Evolutionary conservation across 2,113 vertebrate genomes (phyloP).

Genomic region (Catharus bicknelli): DNA sequence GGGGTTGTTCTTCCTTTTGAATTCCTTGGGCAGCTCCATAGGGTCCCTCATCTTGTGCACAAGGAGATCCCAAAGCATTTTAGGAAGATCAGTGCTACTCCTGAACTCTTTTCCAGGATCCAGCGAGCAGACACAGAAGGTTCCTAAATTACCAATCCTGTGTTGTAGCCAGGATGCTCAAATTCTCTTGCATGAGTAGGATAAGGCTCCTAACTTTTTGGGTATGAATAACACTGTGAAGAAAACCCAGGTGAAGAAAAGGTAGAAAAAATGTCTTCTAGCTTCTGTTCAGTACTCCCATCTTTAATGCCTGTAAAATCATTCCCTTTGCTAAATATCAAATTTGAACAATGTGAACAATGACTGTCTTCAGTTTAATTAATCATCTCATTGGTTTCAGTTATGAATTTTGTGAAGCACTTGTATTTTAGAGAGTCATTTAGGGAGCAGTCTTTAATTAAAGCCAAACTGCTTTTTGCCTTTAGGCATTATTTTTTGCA

Average conservation of each 20-base stretch:
- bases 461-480: slow-evolving; percentile 15
- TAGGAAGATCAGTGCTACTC: neutral
- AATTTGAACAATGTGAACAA: neutral
- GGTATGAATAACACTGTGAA: neutral
- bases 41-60: neutral
- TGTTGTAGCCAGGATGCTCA: neutral
- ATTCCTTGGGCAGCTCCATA: neutral
- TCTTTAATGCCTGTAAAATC: neutral
- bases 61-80: neutral
- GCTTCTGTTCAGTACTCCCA: neutral
- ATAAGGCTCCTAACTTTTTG: neutral
- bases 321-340: neutral
- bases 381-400: neutral
- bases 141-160: neutral
- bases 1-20: neutral
- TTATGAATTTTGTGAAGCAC: slow-evolving; percentile 34
- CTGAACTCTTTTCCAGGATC: neutral
- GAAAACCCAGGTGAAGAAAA: neutral
- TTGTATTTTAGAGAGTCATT: slow-evolving; percentile 20
- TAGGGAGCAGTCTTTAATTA: slow-evolving; percentile 49
- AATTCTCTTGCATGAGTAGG: neutral
- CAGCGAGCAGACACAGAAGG: rapidly evolving
- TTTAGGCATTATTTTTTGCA: slow-evolving; percentile 1
- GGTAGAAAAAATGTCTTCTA: neutral
- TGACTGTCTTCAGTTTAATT: slow-evolving; percentile 5